Base-by-base conservation (phyloP, 35 echinoderm and acorn worm species). In the Apostichopus californicus region DNA sequence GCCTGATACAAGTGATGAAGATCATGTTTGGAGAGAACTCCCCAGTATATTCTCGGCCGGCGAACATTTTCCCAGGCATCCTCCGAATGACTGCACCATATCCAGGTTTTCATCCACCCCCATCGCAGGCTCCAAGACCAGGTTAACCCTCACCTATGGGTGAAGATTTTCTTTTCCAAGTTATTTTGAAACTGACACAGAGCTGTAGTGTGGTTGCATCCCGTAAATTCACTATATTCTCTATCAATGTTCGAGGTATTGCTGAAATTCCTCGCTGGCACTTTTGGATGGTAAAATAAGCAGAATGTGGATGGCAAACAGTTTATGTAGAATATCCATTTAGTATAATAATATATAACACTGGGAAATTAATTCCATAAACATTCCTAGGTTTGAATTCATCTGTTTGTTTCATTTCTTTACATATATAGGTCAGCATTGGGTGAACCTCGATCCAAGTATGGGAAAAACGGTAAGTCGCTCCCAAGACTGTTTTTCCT, bases 1-100 rank as follows among this genome's bases (percentile, higher is more conserved):
- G 95, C 1, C 92, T 98, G 13, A 94, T 98, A 54, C 95, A 98
- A 78, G 97, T 96, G 7, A 94, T 98, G 93, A 86, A 87, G 8
- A 91, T 95, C 2, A 92, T 98, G 1, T 98, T 96, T 79, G 95
- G 97, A 12, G 97, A 98, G 53, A 93, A 83, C 68, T 92, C 93
- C 18, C 97, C 97, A 54, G 93, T 98, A 12, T 98, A 92, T 92
- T 75, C 87, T 14, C 80, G 91, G 20, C 77, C 90, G 52, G 70
- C 85, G 17, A 52, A 89, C 18, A 78, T 73, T 23, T 21, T 13
- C 72, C 84, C 5, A 80, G 79, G n/a, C 65, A 73, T 65, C 0
- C 83, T 77, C 4, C 23, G 13, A 22, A 87, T 77, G 53, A 70
- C 53, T 26, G 21, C 56, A 57, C 84, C 77, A 46, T 86, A 90